Conservation (phyloP, 53 echinoderm and acorn worm species). For the Stichopus horrens region DNA sequence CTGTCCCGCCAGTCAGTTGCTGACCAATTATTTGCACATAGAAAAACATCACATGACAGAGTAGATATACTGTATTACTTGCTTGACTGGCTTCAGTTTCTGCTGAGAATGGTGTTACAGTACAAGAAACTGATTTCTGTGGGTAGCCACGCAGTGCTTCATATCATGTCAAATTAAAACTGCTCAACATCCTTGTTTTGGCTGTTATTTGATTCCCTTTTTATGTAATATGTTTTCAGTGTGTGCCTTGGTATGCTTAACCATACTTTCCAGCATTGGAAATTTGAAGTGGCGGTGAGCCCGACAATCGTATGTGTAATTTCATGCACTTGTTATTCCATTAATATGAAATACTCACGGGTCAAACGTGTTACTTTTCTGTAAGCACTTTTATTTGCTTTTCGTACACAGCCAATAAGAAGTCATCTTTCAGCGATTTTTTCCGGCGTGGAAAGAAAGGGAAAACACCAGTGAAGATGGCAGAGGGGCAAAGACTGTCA, state of each 20-base stretch:
- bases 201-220: no score
- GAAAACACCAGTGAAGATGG: slow-evolving; percentile 62
- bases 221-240: no score
- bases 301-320: not conserved
- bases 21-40: no score
- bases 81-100: no score
- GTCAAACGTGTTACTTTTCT: not conserved
- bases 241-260: not conserved
- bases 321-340: not conserved
- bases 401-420: slow-evolving; percentile 51
- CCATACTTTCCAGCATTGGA: not conserved
- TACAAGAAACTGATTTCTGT: no score
- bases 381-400: not conserved
- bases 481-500: slow-evolving; percentile 83
- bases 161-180: no score
- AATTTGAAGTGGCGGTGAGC: not conserved
- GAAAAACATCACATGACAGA: no score
- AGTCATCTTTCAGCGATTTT: slow-evolving; percentile 51
- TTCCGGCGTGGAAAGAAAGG: slow-evolving; percentile 58
- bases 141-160: no score
- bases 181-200: no score
- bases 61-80: no score
- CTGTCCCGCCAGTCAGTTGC: no score
- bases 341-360: not conserved
- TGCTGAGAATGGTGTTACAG: no score